Base-by-base conservation (phyloP, 2,797 vertebrate species). In the Liparis tanakae region DNA sequence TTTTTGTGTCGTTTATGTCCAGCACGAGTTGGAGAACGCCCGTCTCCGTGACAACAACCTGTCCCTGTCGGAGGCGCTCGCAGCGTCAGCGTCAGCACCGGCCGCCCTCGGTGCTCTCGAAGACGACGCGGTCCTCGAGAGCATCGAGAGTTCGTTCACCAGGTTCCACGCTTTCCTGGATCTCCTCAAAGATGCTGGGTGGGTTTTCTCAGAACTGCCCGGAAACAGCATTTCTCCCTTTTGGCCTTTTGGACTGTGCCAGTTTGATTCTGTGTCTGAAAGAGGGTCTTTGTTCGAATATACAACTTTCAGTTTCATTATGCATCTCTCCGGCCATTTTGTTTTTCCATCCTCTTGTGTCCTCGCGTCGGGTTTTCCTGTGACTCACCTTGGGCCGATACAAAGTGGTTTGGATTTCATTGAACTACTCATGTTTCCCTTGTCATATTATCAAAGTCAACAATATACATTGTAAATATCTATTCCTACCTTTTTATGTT, bases 81-180 rank as follows among this genome's bases (percentile, higher is more conserved):
- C 92, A n/a, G 56, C 86, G 50, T 86, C 83, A 55, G 62, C 71
- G 62, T 74, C 85, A 55, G 93, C 43, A 53, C 85, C 75, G 5
- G 34, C 76, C 51, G 93, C 91, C 51, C 86, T 61, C 77, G 92
- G 94, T 71, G 93, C 95, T 70, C 94, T 99, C 80, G 96, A 98
- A 78, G 97, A 99, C 37, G 97, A 99, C 72, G 89, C 93, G 1
- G 92, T 98, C 73, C 95, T 99, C 30, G 94, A 96, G 61, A 98
- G 96, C 90, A 98, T 99, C 43, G 98, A 99, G 89, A 96, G 83
- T 18, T 98, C 98, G 37, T 99, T 99, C 62, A 94, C 88, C 70
- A 99, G 99, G 88, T 99, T 99, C 78, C 97, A 99, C 43, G 96
- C 97, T 58, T 99, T 99, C 91, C 93, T 99, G 85, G 98, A 99